Conservation (phyloP, 1,140 invertebrate genomes). For the Eupristina koningsbergeri region DNA sequence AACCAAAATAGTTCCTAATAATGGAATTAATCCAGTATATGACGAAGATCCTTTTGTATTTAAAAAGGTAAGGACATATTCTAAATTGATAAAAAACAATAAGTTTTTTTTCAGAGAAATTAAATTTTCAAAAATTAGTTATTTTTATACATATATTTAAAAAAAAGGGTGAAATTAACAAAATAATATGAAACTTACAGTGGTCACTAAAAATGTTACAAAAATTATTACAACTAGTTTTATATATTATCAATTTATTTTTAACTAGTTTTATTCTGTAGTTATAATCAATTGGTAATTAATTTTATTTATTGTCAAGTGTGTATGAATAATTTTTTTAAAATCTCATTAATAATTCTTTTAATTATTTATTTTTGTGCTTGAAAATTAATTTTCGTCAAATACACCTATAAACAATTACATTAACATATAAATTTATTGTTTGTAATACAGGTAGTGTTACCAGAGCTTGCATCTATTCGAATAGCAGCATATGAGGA, state of each 20-base stretch:
- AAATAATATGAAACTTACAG: no score
- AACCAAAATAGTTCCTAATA: conserved; percentile 93
- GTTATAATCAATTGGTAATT: no score
- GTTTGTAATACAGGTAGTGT: conserved; percentile 83
- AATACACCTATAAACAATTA: not conserved
- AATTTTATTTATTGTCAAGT: no score
- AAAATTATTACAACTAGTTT: no score
- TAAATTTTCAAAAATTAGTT: not conserved
- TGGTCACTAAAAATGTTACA: no score
- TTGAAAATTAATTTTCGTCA: not conserved
- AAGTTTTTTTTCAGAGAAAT: not conserved
- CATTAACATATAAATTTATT: not conserved
- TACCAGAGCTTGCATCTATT: conserved; percentile 96
- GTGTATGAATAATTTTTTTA: no score
- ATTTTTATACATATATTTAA: no score
- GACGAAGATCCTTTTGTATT: conserved; percentile 98
- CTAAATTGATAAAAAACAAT: not conserved
- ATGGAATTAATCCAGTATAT: conserved; percentile 96
- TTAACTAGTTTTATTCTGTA: no score
- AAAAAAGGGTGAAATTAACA: no score
- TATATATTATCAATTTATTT: no score
- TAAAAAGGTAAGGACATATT: conserved; percentile 84
- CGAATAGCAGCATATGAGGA: conserved; percentile 98
- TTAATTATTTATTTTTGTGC: not conserved
- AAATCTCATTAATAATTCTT: not conserved